A percentile compares a stretch with the other conserved stretches of the same genome.
phyloP scores from a whole-genome alignment of 1,140 invertebrate genomes.

The Diorhabda sublineata region DNA sequence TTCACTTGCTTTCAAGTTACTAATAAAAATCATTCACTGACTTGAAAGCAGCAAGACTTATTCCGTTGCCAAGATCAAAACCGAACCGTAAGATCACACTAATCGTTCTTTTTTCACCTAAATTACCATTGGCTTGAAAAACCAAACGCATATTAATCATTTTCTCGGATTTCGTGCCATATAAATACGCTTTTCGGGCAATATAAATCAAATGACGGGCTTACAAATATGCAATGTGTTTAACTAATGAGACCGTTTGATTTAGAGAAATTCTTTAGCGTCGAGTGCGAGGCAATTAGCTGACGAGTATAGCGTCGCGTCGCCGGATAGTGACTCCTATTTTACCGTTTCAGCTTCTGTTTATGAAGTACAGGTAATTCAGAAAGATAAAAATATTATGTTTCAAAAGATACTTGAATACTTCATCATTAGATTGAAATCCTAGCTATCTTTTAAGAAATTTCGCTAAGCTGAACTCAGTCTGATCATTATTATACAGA shows the following conservation, averaged over 20 bases:
- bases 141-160: constrained; percentile 9
- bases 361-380: too few species aligned
- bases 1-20: too few species aligned
- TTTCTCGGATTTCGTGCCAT: constrained; percentile 27
- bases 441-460: too few species aligned
- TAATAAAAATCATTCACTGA: too few species aligned
- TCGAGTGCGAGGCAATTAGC: constrained; percentile 21
- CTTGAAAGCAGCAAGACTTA: background rate
- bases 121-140: constrained; percentile 6
- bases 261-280: constrained; percentile 26
- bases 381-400: too few species aligned
- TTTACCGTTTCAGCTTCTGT: background rate
- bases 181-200: constrained; percentile 30
- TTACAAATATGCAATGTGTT: constrained; percentile 35
- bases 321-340: background rate
- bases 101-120: background rate
- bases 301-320: constrained; percentile 10
- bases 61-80: background rate
- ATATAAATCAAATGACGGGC: constrained; percentile 33
- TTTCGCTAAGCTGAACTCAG: too few species aligned
- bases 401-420: too few species aligned
- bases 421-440: too few species aligned
- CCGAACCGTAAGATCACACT: too few species aligned
- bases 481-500: too few species aligned
- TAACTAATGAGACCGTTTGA: constrained; percentile 35